A percentile compares a stretch with the other conserved stretches of the same genome.
Evolutionary conservation across 35 echinoderm and acorn worm genomes (phyloP).

Genomic region (Chiridota heheva): DNA sequence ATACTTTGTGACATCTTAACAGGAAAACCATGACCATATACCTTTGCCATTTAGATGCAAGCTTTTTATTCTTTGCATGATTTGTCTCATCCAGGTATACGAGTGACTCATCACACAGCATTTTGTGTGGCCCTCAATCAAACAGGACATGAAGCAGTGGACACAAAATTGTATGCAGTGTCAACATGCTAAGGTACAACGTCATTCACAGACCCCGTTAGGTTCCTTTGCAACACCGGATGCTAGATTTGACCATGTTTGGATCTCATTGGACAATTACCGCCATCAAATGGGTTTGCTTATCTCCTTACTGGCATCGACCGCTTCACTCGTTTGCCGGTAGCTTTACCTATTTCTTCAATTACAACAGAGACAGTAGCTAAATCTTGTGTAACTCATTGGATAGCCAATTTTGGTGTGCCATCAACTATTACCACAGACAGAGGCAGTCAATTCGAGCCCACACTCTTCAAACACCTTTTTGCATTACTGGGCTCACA

Average conservation of each 20-base stretch:
- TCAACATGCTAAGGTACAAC: constrained; percentile 17
- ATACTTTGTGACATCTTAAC: neutral
- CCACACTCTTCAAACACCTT: neutral
- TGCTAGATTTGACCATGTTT: constrained; percentile 15
- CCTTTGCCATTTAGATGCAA: neutral
- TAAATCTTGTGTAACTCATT: neutral
- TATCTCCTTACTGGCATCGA: constrained; percentile 4
- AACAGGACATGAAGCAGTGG: neutral
- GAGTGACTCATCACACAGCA: neutral
- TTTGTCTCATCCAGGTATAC: constrained; percentile 8
- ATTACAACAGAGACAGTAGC: constrained; percentile 30
- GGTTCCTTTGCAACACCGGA: constrained; percentile 12
- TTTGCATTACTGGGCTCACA: neutral
- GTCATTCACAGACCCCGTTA: constrained; percentile 19
- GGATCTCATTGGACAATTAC: constrained; percentile 21
- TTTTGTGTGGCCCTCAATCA: neutral
- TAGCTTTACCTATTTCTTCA: neutral
- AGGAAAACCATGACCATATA: neutral
- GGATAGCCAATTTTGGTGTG: constrained; percentile 1
- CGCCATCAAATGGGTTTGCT: constrained; percentile 7
- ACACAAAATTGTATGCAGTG: neutral
- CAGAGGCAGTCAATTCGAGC: constrained; percentile 22
- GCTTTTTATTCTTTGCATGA: neutral
- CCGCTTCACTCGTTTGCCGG: constrained; percentile 4
- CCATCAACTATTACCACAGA: constrained; percentile 26